Base-by-base conservation (phyloP, 2,113 vertebrate genomes). In the Pao palembangensis region DNA sequence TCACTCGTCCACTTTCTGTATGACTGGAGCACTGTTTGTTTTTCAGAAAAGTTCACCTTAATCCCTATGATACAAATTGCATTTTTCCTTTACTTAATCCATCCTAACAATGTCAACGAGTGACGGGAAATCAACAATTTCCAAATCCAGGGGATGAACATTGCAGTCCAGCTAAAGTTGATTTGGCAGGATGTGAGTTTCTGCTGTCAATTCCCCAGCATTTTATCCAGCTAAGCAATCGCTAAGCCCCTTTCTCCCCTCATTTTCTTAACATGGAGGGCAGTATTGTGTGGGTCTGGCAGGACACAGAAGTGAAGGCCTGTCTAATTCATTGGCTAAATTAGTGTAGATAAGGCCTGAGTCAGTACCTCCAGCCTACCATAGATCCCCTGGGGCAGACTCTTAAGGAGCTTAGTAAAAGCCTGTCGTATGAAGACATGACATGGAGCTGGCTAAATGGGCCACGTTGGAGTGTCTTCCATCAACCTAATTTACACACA, bases 351-450 rank as follows among this genome's bases (percentile, higher is more conserved):
- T 90, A 90, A 90, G 85, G 85, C 76, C 81, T 78, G 68, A 88
- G 87, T 85, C 82, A 78, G 83, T 80, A 85, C 87, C 87, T 87
- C 74, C 69, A 84, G 83, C 88, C 87, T 81, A 74, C 86, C 85
- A 87, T 70, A 72, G 86, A 88, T 89, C 88, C 89, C 86, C 76
- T 17, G 76, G 88, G 90, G 85, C 83, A 81, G 80, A 75, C 86
- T 90, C 85, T 91, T 91, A 92, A 90, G 86, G 73, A 90, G 89
- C 91, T 91, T 91, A 92, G 88, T 85, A 82, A 90, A 91, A 91
- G 88, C 85, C 81, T 85, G 83, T 81, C 73, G 76, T 76, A 88
- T 85, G 83, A 89, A 91, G 88, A 90, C 87, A 76, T 89, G 84
- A 84, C 87, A 90, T 86, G 80, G 86, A 90, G 75, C 87, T 78